Conservation (phyloP, 2,113 vertebrate species). For the Kryptolebias marmoratus region DNA sequence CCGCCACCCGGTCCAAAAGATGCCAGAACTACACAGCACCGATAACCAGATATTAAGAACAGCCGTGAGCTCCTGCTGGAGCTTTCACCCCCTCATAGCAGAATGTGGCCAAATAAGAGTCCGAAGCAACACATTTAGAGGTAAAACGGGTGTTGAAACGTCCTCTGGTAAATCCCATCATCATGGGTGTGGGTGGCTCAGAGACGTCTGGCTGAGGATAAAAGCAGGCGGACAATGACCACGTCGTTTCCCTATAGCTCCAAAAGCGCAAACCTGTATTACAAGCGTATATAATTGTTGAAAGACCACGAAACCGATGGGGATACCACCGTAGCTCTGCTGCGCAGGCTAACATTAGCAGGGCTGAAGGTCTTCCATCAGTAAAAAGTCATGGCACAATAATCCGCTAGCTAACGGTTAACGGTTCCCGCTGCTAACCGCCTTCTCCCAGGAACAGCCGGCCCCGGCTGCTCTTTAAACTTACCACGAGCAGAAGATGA, state of each 20-base stretch:
- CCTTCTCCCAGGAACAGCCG: conserved; percentile 17
- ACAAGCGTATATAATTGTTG: not conserved
- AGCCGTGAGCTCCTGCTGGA: not conserved
- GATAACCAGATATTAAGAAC: not conserved
- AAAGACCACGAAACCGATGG: accelerated
- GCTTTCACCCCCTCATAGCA: too few species aligned
- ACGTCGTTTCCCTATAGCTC: conserved; percentile 9
- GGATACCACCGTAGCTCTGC: not conserved
- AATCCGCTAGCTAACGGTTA: conserved; percentile 75
- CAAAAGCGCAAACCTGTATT: not conserved
- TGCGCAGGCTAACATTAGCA: conserved; percentile 62
- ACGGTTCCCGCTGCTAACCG: conserved; percentile 48
- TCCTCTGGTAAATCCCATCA: conserved; percentile 48
- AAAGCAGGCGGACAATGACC: conserved; percentile 60
- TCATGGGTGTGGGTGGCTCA: conserved; percentile 75
- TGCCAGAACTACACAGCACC: conserved; percentile 9
- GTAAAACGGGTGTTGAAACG: conserved; percentile 32
- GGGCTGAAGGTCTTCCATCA: conserved; percentile 70
- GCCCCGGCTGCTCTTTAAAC: conserved; percentile 12
- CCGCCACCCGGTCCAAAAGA: conserved; percentile 28
- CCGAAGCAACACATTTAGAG: not conserved
- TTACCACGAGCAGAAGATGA: conserved; percentile 65
- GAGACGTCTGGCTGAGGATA: conserved; percentile 63
- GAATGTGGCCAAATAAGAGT: accelerated
- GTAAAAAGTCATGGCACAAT: conserved; percentile 77